phyloP scores from a whole-genome alignment of 2,797 vertebrate genomes.

The Rhinichthys osculus region DNA sequence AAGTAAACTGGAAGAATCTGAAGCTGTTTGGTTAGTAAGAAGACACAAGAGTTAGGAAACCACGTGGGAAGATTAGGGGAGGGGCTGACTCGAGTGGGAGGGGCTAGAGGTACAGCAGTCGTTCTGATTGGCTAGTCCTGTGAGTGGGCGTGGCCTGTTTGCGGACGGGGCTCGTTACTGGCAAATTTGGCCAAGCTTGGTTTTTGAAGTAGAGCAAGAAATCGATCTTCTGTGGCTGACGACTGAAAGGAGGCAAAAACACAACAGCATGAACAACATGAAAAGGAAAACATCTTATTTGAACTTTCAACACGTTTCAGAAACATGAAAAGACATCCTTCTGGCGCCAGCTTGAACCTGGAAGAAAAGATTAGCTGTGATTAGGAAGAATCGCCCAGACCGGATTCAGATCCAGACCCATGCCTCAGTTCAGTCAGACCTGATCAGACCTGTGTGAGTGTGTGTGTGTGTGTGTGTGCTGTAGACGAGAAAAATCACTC shows the following conservation, averaged over 20 bases:
- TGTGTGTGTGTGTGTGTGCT: not conserved
- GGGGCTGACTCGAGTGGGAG: conserved; percentile 60
- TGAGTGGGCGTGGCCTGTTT: conserved; percentile 56
- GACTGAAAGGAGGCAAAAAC: conserved; percentile 56
- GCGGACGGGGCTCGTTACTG: conserved; percentile 49
- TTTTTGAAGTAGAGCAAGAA: conserved; percentile 27
- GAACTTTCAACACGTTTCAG: not conserved
- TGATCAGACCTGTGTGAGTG: not conserved
- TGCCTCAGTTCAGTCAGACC: conserved; percentile 6
- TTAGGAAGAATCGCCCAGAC: conserved; percentile 46
- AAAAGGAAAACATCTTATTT: not conserved
- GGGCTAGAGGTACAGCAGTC: conserved; percentile 64
- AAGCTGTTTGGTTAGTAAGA: conserved; percentile 83
- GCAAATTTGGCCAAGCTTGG: conserved; percentile 34
- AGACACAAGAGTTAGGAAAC: conserved; percentile 84
- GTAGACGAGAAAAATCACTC: not conserved
- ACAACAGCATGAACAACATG: conserved; percentile 28
- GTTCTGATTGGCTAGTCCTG: conserved; percentile 68
- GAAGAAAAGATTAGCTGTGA: conserved; percentile 22
- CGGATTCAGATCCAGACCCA: conserved; percentile 40
- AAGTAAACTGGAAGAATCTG: conserved; percentile 75
- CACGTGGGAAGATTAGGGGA: conserved; percentile 54
- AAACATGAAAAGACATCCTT: conserved; percentile 28
- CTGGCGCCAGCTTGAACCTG: conserved; percentile 43
- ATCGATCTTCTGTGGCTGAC: conserved; percentile 21